Evolutionary conservation across 2,113 vertebrate species (phyloP), one percentile per base, ranked within the genome.

Genomic region (Recurvirostra avosetta): DNA sequence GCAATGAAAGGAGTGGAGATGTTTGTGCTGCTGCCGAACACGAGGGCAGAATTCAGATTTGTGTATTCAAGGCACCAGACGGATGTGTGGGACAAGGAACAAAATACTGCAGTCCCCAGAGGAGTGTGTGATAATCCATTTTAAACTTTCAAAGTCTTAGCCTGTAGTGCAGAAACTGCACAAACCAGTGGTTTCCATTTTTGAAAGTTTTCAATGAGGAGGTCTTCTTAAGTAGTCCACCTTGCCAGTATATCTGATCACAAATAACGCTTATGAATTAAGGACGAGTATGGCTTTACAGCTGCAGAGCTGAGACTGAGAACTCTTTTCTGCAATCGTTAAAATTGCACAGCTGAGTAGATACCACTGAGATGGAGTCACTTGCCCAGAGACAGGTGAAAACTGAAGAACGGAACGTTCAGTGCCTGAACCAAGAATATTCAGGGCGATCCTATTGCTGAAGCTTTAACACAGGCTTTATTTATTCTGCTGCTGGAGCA

Each of bases 391-490:
- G 16, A 56, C 9, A 49, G 25, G 40, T 89, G 34, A 76, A 56
- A 95, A 75, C 2, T 34, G n/a, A 66, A 88, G 47, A 85, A 77
- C 0, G 36, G 14, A 74, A 43, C n/a, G 4, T 86, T 76, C 58
- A n/a, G 22, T 45, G 49, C 11, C 53, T 67, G 62, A 86, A 76
- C n/a, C 19, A 58, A 36, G 30, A 76, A 47, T n/a, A 55, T 66
- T 77, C 1, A 0, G 34, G 17, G 30, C 0, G 3, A 71, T 30
- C 29, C 38, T 65, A 13, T 9, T 45, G 34, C 50, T 47, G 56
- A 76, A 90, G 25, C 13, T 65, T 41, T 59, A 76, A 41, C n/a
- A 34, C 6, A 49, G 34, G 43, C 29, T 65, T 75, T 65, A 36
- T 65, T 85, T 65, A 11, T 78, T 72, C 58, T 41, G 11, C 40